Base-by-base conservation (phyloP, 2,113 vertebrate genomes). In the Quiscalus mexicanus region DNA sequence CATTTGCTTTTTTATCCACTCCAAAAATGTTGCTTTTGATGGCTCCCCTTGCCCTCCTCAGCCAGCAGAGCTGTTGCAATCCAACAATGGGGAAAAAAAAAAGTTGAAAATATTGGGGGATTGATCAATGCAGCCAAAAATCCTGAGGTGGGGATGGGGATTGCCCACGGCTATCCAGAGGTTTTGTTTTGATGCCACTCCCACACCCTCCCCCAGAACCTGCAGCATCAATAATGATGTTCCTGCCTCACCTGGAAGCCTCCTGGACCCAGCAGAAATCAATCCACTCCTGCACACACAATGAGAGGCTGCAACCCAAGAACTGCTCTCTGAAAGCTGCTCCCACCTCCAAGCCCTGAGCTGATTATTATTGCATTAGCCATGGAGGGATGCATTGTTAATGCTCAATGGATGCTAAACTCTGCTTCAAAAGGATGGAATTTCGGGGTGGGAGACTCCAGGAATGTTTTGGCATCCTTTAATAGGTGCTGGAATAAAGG, bases 361-460 rank as follows among this genome's bases (percentile, higher is more conserved):
- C 35, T 93, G 92, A 96, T 97, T 82, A 96, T 95, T 97, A 85
- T 88, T 95, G 90, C 94, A 94, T 94, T 92, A 95, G 88, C 94
- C 78, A 56, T 2, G 45, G 65, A 85, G 62, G 67, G 67, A 42
- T 2, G 42, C 55, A 89, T 91, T 91, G 95, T 94, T 52, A 33
- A 13, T 0, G 3, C 58, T 50, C 75, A 44, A 2, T 50, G 88
- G 55, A 76, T 41, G 78, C 62, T 39, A 2, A 87, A 28, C 59
- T 79, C 78, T 49, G 16, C 94, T 65, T 83, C 92, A 65, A 85
- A 95, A 73, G 75, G 55, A 33, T 28, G 45, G 42, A 53, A 65
- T 83, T 88, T 88, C 42, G 1, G 92, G 1, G 17, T 79, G 79
- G 85, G 52, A 62, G 79, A 2, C 58, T 31, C 28, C 0, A 68